Evolutionary conservation across 2,113 vertebrate species (phyloP).

Genomic region (Vidua macroura): DNA sequence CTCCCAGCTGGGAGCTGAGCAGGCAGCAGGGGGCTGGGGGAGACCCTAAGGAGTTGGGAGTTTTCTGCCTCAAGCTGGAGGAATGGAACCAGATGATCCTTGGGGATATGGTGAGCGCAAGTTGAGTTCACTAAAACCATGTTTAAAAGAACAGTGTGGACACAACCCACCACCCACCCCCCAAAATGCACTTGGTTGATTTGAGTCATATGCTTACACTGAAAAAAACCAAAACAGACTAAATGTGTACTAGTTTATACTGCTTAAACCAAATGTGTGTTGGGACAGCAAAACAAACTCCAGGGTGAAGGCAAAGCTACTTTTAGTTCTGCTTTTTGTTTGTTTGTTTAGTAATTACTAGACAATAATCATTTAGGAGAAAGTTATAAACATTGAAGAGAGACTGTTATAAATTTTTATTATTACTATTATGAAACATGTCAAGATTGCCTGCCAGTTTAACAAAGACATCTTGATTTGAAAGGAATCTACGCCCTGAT

Average conservation of each 20-base stretch:
- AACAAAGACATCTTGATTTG: background rate
- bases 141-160: background rate
- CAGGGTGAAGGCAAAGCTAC: background rate
- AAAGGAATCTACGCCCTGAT: background rate
- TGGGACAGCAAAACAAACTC: conserved; percentile 2
- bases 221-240: background rate
- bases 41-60: background rate
- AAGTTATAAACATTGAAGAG: background rate
- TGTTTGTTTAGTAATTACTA: conserved; percentile 44
- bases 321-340: background rate
- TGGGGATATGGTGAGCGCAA: background rate
- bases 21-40: background rate
- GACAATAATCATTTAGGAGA: background rate
- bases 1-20: background rate
- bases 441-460: background rate
- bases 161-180: background rate
- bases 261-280: background rate
- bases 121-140: background rate
- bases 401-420: background rate
- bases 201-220: background rate
- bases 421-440: background rate
- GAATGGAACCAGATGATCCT: background rate
- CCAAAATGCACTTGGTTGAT: background rate
- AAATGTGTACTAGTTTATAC: background rate
- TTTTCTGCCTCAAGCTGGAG: background rate